Base-by-base conservation (phyloP, 2,113 vertebrate species). In the Coreoperca whiteheadi region DNA sequence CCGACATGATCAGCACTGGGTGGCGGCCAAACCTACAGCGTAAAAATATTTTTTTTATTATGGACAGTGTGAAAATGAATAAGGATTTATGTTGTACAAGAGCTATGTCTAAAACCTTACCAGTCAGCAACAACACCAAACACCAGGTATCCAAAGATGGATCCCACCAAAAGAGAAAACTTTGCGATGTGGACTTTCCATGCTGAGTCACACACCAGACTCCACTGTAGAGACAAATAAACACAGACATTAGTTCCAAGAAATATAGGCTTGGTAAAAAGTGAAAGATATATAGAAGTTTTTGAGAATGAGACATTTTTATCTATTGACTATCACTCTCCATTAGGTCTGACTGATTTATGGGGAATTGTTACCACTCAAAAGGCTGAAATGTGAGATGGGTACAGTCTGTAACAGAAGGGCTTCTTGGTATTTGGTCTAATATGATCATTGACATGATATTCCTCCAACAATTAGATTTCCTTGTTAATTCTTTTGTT, bases 111-210 rank as follows among this genome's bases (percentile, higher is more conserved):
- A 56, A 77, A 65, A 21, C 88, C 97, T 98, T 94, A 99, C 98
- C 98, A 99, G 94, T 99, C 98, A 43, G 98, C 97, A 87, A 99
- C 96, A 87, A 98, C 96, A 92, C 98, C 98, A 89, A 97, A 97
- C 92, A 99, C 96, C 92, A 99, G 93, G 92, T 98, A 99, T 86
- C 98, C 98, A 32, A 99, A 98, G 94, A 99, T 99, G 93, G 98
- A 97, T 69, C 98, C 98, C 90, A 99, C 98, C 90, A 99, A 93
- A 28, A 99, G 94, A 60, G 98, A 99, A 92, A 99, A 99, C 87
- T 99, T 99, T 79, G 98, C 97, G 77, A 99, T 99, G 87, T 99
- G 98, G 84, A 99, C 98, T 92, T 97, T 97, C 97, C 97, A 97
- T 68, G 96, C 94, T 15, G 96, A 97, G 16, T 97, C 95, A 87